A percentile compares a stretch with the other conserved stretches of the same genome.
Conservation (phyloP, 2,113 vertebrate species). For the Trochalopteron elliotii region DNA sequence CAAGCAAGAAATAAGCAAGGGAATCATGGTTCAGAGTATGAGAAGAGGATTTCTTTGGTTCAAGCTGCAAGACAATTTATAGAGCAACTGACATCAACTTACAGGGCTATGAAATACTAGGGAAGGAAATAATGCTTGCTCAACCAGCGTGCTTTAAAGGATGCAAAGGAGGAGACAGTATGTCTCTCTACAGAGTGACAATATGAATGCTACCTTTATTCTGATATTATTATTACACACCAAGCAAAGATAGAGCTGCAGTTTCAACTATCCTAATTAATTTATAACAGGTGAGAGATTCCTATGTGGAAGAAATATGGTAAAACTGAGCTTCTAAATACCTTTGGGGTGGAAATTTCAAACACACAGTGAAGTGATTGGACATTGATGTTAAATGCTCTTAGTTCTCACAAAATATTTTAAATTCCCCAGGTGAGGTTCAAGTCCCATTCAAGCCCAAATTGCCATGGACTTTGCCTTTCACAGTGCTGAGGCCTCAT, state of each 20-base stretch:
- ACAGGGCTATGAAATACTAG: neutral
- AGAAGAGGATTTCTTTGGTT: neutral
- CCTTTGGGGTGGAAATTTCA: neutral
- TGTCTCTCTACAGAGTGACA: neutral
- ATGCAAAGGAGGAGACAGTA: neutral
- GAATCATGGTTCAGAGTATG: neutral
- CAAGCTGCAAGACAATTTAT: neutral
- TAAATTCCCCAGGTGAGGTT: neutral
- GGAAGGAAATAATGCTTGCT: neutral
- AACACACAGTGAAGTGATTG: neutral
- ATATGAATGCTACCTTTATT: neutral
- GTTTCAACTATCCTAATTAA: neutral
- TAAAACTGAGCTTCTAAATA: neutral
- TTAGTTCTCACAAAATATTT: neutral
- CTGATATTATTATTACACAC: neutral
- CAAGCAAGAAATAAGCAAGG: neutral
- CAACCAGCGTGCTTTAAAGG: neutral
- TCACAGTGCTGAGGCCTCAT: neutral
- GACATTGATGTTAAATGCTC: neutral
- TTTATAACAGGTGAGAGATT: neutral
- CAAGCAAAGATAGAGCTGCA: neutral
- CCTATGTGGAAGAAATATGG: neutral
- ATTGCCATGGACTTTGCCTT: neutral
- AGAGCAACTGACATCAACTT: neutral
- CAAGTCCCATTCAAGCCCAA: neutral